phyloP scores from a whole-genome alignment of 1,140 invertebrate genomes.

The Gonatopus flavifemur region DNA sequence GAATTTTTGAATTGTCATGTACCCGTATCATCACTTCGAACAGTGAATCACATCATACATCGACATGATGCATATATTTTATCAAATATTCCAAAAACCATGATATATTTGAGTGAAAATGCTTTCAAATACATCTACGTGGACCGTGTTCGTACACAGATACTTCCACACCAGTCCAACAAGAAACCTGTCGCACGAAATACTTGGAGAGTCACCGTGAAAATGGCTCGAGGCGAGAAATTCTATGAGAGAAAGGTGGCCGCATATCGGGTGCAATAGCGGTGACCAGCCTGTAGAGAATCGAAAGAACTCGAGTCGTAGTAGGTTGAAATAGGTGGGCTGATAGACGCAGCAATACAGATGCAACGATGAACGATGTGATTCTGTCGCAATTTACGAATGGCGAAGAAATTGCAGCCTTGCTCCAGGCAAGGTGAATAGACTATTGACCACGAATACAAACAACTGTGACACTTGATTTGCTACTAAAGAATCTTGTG shows the following conservation, averaged over 20 bases:
- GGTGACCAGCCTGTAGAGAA: slow-evolving; percentile 8
- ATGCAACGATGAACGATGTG: slow-evolving; percentile 8
- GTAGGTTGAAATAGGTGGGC: not conserved
- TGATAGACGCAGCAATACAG: slow-evolving; percentile 16
- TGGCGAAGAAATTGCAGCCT: slow-evolving; percentile 46
- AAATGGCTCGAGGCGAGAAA: slow-evolving; percentile 39
- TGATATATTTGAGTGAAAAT: too few relatives aligned
- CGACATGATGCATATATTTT: too few relatives aligned
- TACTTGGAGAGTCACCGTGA: slow-evolving; percentile 23
- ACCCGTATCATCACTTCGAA: too few relatives aligned
- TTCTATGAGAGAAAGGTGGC: slow-evolving; percentile 43
- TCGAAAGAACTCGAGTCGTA: slow-evolving; percentile 6
- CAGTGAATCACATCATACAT: too few relatives aligned
- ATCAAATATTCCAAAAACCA: too few relatives aligned
- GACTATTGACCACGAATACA: slow-evolving; percentile 28
- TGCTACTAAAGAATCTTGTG: too few relatives aligned
- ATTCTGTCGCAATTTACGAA: slow-evolving; percentile 41
- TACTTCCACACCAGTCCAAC: too few relatives aligned
- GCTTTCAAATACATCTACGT: too few relatives aligned
- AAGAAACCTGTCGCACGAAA: slow-evolving; percentile 14
- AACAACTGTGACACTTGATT: too few relatives aligned
- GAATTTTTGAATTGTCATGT: too few relatives aligned
- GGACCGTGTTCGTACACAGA: too few relatives aligned
- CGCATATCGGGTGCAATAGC: not conserved
- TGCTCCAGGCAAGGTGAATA: slow-evolving; percentile 51